phyloP scores from a whole-genome alignment of 2,888 invertebrate genomes.

The Rhingia rostrata region DNA sequence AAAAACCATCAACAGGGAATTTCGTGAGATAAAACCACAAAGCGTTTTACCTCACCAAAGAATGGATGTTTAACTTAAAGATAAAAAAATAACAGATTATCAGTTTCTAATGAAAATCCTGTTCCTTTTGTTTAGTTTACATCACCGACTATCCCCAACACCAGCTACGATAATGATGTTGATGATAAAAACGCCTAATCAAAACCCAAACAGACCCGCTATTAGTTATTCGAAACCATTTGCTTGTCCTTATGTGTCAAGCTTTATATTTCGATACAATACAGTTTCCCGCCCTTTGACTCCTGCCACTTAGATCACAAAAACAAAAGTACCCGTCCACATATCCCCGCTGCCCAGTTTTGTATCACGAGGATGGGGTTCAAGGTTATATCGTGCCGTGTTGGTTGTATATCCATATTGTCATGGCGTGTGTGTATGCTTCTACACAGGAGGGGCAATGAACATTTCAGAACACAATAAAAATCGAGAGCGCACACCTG shows the following conservation, averaged over 20 bases:
- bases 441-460: constrained; percentile 31
- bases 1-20: too few species aligned
- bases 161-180: too few species aligned
- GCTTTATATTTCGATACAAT: constrained; percentile 22
- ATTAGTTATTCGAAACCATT: constrained; percentile 9
- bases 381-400: constrained; percentile 29
- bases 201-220: constrained; percentile 35
- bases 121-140: neutral
- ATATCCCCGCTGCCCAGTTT: neutral
- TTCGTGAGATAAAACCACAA: too few species aligned
- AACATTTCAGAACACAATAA: constrained; percentile 35
- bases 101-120: neutral
- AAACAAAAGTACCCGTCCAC: neutral
- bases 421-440: constrained; percentile 20
- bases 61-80: too few species aligned
- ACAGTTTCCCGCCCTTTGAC: constrained; percentile 38
- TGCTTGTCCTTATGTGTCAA: neutral
- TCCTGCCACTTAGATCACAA: constrained; percentile 39
- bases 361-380: constrained; percentile 32
- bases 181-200: constrained; percentile 23
- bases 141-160: neutral
- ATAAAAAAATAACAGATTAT: too few species aligned
- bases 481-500: constrained; percentile 42
- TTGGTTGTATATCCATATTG: neutral
- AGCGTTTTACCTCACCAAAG: too few species aligned